These are phyloP conservation scores for Tetranychus truncatus DNA, from an alignment of 2,888 invertebrate species.

Conservation along the genomic window DNA sequence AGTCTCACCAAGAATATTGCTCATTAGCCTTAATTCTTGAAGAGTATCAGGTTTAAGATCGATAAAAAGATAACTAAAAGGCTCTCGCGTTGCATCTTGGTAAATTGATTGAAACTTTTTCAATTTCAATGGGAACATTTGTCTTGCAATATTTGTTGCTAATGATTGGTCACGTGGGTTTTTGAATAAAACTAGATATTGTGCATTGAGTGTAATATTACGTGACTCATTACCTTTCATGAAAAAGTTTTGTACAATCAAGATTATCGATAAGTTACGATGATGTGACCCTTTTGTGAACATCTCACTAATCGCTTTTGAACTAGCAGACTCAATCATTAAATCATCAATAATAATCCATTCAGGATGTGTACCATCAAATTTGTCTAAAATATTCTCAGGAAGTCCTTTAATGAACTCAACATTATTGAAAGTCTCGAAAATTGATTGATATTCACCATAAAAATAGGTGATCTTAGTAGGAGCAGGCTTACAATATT, in stretches of 20 bases:
- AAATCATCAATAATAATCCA: neutral
- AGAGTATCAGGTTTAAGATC: constrained; percentile 1
- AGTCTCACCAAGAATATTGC: neutral
- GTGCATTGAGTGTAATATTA: neutral
- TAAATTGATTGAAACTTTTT: neutral
- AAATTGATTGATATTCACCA: neutral
- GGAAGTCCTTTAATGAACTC: neutral
- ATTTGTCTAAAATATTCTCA: neutral
- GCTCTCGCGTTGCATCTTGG: constrained; percentile 1
- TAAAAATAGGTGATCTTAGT: neutral
- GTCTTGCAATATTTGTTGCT: neutral
- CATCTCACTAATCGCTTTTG: neutral
- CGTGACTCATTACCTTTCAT: neutral
- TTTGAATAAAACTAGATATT: neutral
- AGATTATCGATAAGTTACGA: neutral
- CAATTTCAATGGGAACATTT: neutral
- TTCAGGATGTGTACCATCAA: neutral
- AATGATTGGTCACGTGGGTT: constrained; percentile 3
- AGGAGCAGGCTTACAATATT: neutral
- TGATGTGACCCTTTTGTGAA: constrained; percentile 9
- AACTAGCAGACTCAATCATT: neutral
- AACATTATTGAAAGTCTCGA: neutral
- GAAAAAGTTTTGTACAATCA: constrained; percentile 2
- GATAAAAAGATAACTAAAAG: constrained; percentile 5
- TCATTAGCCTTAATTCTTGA: neutral